phyloP scores from a whole-genome alignment of 2,797 vertebrate species.

The Anguilla megastoma region DNA sequence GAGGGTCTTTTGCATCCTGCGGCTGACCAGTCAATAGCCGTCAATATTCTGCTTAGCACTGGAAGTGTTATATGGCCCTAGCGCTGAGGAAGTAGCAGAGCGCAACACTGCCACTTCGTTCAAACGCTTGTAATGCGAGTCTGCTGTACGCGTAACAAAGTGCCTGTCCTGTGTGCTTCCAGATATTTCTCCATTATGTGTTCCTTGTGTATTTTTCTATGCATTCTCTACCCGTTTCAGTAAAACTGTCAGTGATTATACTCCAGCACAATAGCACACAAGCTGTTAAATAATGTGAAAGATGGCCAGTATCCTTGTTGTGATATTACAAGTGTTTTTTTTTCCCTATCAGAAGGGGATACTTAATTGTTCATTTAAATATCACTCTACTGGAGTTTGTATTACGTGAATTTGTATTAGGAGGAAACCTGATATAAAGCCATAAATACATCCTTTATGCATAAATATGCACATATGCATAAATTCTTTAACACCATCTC shows the following conservation, averaged over 20 bases:
- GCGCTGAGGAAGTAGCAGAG: not conserved
- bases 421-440: not conserved
- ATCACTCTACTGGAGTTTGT: not conserved
- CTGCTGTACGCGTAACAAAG: not conserved
- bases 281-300: not conserved
- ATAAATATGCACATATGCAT: too few relatives aligned
- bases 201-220: not conserved
- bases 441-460: too few relatives aligned
- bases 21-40: slow-evolving; percentile 39
- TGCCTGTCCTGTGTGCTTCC: not conserved
- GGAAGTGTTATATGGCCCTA: not conserved
- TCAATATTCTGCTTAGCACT: slow-evolving; percentile 21
- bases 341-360: not conserved
- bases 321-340: not conserved
- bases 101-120: not conserved
- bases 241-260: not conserved
- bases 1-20: slow-evolving; percentile 49
- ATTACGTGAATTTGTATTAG: not conserved
- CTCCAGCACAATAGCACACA: not conserved
- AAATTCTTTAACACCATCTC: not conserved
- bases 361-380: not conserved
- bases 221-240: not conserved
- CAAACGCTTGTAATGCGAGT: not conserved
- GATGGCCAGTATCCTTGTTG: not conserved
- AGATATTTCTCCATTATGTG: not conserved